Base-by-base conservation (phyloP, 2,113 vertebrate species). In the Dromiciops gliroides region DNA sequence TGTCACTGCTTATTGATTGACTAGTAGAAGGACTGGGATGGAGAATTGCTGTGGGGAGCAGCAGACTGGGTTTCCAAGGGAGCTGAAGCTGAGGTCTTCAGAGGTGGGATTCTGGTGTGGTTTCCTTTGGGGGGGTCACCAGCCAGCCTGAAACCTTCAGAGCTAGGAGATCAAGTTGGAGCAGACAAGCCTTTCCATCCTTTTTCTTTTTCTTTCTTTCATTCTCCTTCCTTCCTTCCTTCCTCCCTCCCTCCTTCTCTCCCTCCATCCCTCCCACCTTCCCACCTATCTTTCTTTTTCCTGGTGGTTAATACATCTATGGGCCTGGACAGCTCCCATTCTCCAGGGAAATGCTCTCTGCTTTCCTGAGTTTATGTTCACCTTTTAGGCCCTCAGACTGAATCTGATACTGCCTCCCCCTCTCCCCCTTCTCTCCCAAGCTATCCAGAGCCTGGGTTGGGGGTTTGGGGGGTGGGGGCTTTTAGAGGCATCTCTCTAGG, bases 1-100 rank as follows among this genome's bases (percentile, higher is more conserved):
- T 0, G 0, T 26, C 44, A 89, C 14, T 3, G 11, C 0, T 0
- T 67, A 3, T 37, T 67, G 31, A 37, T 67, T 37, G 60, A 37
- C 60, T 67, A 67, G 28, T 67, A 67, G 12, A 16, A 8, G 31
- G 31, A 37, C 12, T 14, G 60, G 12, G 3, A 67, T 67, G 60
- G 3, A 67, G 31, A 16, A 37, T 16, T 37, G 60, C 60, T 37
- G 22, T 37, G 60, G 31, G 31, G 60, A 37, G 12, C 31, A 37
- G 60, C 3, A 67, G 31, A 4, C 60, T 67, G 60, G 60, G 31
- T 67, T 67, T 67, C 60, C 31, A 37, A 37, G 31, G 31, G 31
- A 37, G 31, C 31, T 67, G 56, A 60, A 10, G 56, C 56, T 60
- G 28, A 60, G 28, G 28, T 31, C 56, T 31, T 56, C 25, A 53